Evolutionary conservation across 2,888 invertebrate genomes (phyloP).

Genomic region (Meghimatium bilineatum): DNA sequence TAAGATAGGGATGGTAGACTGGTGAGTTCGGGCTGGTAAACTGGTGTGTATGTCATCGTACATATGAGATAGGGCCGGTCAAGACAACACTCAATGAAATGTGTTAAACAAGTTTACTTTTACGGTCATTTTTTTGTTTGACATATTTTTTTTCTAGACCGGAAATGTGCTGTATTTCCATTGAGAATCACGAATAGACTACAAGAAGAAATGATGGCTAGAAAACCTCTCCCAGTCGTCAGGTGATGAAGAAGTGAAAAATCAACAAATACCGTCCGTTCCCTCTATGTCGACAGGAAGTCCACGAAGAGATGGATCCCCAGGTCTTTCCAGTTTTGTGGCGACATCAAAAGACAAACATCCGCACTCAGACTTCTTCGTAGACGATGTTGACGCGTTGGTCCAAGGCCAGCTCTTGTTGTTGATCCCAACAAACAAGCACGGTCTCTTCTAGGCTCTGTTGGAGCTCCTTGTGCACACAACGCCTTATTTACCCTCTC

Average conservation of each 20-base stretch:
- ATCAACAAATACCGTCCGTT: neutral
- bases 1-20: no score
- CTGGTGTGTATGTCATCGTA: no score
- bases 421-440: conserved; percentile 18
- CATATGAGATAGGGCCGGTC: no score
- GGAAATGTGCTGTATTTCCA: conserved; percentile 7
- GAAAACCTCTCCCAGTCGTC: neutral
- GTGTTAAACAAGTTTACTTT: no score
- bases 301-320: neutral
- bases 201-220: neutral
- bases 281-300: neutral
- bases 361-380: neutral
- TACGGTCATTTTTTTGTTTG: no score
- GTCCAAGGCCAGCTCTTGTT: neutral
- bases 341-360: conserved; percentile 4
- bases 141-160: neutral
- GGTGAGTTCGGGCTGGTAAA: no score
- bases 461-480: conserved; percentile 8
- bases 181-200: neutral
- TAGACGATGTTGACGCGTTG: neutral
- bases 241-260: neutral
- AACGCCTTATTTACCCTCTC: neutral
- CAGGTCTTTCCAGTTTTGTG: neutral
- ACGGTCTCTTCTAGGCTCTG: neutral
- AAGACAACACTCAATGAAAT: no score